Evolutionary conservation across 2,888 invertebrate species (phyloP).

Genomic region (Anodontia alba): DNA sequence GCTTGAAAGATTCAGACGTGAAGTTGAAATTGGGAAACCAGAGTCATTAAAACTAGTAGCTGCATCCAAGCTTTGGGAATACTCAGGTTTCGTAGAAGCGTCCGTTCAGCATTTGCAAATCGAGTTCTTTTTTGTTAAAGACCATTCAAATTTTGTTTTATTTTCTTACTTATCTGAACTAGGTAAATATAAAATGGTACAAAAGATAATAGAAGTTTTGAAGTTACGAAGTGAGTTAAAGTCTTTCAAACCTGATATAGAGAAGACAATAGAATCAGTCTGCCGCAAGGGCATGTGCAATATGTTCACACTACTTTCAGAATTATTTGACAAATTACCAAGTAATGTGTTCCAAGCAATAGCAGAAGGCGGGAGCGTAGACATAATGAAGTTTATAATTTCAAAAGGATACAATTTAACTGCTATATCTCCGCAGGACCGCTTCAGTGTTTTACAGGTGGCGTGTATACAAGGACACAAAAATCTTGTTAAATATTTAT

Average conservation of each 20-base stretch:
- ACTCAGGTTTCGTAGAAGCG: constrained; percentile 19
- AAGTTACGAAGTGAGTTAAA: constrained; percentile 4
- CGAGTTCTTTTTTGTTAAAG: constrained; percentile 32
- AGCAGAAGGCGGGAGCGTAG: constrained; percentile 28
- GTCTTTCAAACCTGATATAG: background rate
- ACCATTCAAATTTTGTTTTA: constrained; percentile 7
- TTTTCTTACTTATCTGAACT: constrained; percentile 19
- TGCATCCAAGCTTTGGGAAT: constrained; percentile 34
- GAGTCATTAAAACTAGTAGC: constrained; percentile 21
- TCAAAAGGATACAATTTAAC: background rate
- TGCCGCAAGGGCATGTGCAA: background rate
- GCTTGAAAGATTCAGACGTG: constrained; percentile 17
- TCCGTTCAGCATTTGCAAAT: constrained; percentile 27
- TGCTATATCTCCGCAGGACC: background rate
- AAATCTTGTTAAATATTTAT: background rate
- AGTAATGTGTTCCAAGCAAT: constrained; percentile 9
- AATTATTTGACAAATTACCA: background rate
- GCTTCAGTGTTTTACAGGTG: background rate
- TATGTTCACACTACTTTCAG: constrained; percentile 4
- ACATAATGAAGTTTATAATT: background rate
- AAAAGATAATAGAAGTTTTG: background rate
- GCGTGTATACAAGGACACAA: background rate
- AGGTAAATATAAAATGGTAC: background rate
- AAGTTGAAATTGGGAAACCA: background rate
- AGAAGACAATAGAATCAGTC: background rate